These are phyloP conservation scores for Rhimphoctona megacephalus DNA, from an alignment of 2,888 invertebrate species.

Conservation along the genomic window DNA sequence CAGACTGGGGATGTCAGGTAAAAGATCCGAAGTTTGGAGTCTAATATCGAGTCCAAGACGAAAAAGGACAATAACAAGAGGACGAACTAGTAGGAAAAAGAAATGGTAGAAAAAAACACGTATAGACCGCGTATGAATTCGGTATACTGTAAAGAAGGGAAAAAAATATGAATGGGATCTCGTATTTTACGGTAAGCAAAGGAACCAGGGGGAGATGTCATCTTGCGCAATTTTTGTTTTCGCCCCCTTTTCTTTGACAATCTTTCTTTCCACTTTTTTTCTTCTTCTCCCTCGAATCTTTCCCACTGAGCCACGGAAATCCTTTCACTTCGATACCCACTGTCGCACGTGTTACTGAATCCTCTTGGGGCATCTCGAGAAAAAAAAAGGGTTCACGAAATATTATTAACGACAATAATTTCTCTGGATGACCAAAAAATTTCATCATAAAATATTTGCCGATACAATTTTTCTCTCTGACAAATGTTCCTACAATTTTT, in stretches of 20 bases:
- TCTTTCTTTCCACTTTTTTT: conserved; percentile 34
- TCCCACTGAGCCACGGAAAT: conserved; percentile 57
- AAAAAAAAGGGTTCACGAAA: background rate
- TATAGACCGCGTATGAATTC: conserved; percentile 51
- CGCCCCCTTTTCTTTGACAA: conserved; percentile 55
- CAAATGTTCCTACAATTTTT: background rate
- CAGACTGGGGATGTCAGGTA: conserved; percentile 78
- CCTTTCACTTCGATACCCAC: conserved; percentile 62
- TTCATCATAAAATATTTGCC: background rate
- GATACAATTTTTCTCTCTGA: background rate
- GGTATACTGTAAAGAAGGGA: conserved; percentile 62
- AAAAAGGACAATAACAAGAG: conserved; percentile 69
- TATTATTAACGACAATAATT: conserved; percentile 26
- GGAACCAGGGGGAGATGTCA: conserved; percentile 80
- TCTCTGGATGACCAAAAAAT: conserved; percentile 22
- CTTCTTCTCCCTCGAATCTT: conserved; percentile 32
- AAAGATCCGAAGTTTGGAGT: conserved; percentile 54
- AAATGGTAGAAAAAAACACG: conserved; percentile 59
- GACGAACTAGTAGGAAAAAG: conserved; percentile 70
- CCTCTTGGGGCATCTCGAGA: conserved; percentile 19
- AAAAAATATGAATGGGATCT: conserved; percentile 65
- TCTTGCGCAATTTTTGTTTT: conserved; percentile 82
- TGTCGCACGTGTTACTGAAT: conserved; percentile 47
- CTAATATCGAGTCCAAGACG: conserved; percentile 64
- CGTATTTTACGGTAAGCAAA: conserved; percentile 68